phyloP scores from a whole-genome alignment of 2,888 invertebrate species.

The Noctua janthina region DNA sequence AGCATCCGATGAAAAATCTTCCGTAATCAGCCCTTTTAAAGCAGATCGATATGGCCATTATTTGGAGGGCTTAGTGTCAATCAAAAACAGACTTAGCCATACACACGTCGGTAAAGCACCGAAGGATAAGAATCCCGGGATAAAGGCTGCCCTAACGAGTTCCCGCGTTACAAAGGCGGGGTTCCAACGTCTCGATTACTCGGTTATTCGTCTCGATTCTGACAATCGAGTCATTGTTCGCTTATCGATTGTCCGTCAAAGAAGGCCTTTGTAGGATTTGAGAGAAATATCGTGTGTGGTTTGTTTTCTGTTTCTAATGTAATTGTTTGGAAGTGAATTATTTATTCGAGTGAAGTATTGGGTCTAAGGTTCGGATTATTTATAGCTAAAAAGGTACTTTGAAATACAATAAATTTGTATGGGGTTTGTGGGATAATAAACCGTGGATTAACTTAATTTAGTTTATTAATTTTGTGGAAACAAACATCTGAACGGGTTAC shows the following conservation, averaged over 20 bases:
- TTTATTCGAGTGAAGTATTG: conserved; percentile 50
- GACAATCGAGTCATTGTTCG: conserved; percentile 77
- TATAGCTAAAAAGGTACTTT: conserved; percentile 27
- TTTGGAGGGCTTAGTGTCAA: conserved; percentile 82
- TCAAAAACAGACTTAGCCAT: conserved; percentile 79
- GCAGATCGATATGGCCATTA: conserved; percentile 74
- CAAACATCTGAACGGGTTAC: background rate
- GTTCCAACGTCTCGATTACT: conserved; percentile 72
- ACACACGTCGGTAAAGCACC: conserved; percentile 73
- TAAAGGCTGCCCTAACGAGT: conserved; percentile 77
- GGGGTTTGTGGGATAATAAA: background rate
- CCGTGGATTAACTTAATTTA: background rate
- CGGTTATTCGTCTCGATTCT: conserved; percentile 77
- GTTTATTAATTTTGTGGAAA: background rate
- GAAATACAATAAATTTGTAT: conserved; percentile 5
- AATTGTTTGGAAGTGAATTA: conserved; percentile 60
- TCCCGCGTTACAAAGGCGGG: conserved; percentile 73
- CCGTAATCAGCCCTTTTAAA: conserved; percentile 63
- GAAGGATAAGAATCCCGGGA: conserved; percentile 73
- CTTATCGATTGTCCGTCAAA: conserved; percentile 72
- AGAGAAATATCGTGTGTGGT: conserved; percentile 56
- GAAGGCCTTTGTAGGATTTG: conserved; percentile 66
- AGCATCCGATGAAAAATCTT: conserved; percentile 57
- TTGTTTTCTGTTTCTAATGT: conserved; percentile 54
- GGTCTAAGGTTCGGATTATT: conserved; percentile 25